phyloP scores from a whole-genome alignment of 2,113 vertebrate genomes.

The Naja naja region DNA sequence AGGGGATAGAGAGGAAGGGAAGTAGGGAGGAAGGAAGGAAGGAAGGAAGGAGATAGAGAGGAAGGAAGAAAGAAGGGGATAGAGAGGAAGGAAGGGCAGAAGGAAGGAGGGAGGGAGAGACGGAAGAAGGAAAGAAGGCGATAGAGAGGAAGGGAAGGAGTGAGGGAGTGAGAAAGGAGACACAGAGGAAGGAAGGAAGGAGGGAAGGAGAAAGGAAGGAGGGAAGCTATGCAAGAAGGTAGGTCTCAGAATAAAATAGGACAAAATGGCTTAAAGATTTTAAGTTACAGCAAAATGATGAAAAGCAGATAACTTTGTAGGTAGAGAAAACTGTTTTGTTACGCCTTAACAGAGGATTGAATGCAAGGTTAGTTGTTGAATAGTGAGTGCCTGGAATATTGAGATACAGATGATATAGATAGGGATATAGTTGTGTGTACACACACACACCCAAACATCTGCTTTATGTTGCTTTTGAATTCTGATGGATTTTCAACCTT shows the following conservation, averaged over 20 bases:
- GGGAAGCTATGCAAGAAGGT: no score
- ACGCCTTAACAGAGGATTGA: neutral
- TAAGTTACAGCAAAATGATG: neutral
- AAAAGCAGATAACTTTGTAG: neutral
- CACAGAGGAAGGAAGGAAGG: no score
- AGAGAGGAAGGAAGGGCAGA: accelerated
- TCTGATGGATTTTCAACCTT: neutral
- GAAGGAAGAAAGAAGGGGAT: no score
- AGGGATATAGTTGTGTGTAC: neutral
- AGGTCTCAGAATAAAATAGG: neutral
- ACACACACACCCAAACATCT: neutral
- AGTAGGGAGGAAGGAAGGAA: no score
- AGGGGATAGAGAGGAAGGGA: no score
- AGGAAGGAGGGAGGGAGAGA: no score
- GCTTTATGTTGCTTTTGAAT: neutral
- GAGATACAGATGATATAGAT: neutral
- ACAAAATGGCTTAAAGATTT: neutral
- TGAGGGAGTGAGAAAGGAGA: no score
- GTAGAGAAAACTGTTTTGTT: no score
- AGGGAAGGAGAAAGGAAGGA: neutral
- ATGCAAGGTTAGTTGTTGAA: neutral
- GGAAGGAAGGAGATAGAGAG: neutral
- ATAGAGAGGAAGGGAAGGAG: no score
- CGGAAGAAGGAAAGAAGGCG: no score
- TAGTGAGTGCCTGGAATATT: no score